Evolutionary conservation across 2,888 invertebrate species (phyloP).

Genomic region (Dascillus cervinus): DNA sequence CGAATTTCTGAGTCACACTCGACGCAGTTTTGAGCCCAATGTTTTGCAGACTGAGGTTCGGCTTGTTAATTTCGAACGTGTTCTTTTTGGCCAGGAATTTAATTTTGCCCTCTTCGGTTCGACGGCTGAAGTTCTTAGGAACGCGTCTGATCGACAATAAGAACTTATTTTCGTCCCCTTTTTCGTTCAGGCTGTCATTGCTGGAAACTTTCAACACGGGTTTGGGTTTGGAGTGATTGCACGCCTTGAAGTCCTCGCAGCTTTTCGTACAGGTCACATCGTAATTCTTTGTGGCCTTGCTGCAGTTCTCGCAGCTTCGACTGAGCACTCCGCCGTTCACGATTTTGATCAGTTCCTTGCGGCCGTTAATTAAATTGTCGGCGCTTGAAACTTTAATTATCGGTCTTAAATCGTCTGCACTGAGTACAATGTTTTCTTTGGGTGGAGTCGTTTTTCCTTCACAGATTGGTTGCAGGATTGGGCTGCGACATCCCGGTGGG

Average conservation of each 20-base stretch:
- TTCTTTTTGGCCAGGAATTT: slow-evolving; percentile 22
- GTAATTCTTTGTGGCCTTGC: slow-evolving; percentile 5
- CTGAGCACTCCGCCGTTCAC: slow-evolving; percentile 21
- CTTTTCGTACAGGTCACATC: slow-evolving; percentile 25
- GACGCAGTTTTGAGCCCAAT: no score
- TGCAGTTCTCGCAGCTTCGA: slow-evolving; percentile 23
- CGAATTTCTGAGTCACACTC: slow-evolving; percentile 33
- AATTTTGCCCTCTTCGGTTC: slow-evolving; percentile 16
- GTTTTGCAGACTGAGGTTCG: slow-evolving; percentile 30
- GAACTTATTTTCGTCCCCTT: slow-evolving; percentile 18
- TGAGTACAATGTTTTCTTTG: slow-evolving; percentile 16
- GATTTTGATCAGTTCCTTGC: slow-evolving; percentile 18
- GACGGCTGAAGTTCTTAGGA: slow-evolving; percentile 38
- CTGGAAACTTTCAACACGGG: slow-evolving; percentile 36
- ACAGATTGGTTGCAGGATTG: slow-evolving; percentile 48
- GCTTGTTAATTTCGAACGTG: slow-evolving; percentile 21
- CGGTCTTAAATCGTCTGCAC: slow-evolving; percentile 26
- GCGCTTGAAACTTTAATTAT: slow-evolving; percentile 29
- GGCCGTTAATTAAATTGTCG: slow-evolving; percentile 23
- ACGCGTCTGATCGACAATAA: slow-evolving; percentile 30
- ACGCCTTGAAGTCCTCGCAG: slow-evolving; percentile 23
- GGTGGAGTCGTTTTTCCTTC: slow-evolving; percentile 39
- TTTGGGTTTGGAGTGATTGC: neutral
- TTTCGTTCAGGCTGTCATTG: slow-evolving; percentile 26
- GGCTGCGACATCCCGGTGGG: slow-evolving; percentile 40